Evolutionary conservation across 2,113 vertebrate species (phyloP).

Genomic region (Gymnarchus niloticus): DNA sequence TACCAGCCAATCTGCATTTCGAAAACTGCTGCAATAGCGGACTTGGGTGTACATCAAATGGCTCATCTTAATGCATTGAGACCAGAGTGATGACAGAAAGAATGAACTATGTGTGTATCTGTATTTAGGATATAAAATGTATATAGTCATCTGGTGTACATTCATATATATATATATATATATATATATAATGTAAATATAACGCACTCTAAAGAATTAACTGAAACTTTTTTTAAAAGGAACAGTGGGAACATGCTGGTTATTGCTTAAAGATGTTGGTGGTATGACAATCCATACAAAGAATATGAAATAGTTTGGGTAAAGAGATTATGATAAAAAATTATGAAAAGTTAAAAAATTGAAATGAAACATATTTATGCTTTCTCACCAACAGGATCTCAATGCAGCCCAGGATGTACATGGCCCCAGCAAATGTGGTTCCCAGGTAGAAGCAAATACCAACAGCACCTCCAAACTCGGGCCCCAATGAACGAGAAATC

Average conservation of each 20-base stretch:
- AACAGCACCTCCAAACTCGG: slow-evolving; percentile 93
- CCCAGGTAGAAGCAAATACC: slow-evolving; percentile 98
- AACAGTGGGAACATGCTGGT: not conserved
- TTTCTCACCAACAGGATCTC: slow-evolving; percentile 88
- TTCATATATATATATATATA: not conserved
- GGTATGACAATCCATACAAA: not conserved
- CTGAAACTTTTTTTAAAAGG: not conserved
- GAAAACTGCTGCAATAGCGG: too few species aligned
- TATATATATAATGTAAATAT: not conserved
- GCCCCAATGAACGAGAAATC: slow-evolving; percentile 96
- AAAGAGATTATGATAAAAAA: too few species aligned
- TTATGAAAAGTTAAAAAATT: not conserved
- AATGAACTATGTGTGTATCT: too few species aligned
- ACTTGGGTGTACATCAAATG: not conserved
- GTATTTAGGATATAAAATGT: too few species aligned
- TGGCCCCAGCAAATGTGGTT: slow-evolving; percentile 94
- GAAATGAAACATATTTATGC: not conserved
- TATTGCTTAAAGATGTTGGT: not conserved
- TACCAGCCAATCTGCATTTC: not conserved
- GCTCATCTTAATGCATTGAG: not conserved
- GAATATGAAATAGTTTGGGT: not conserved
- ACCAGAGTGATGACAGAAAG: not conserved
- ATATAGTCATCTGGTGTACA: not conserved
- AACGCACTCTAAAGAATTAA: not conserved
- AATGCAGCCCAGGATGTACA: slow-evolving; percentile 98